These are phyloP conservation scores for Limnephilus rhombicus DNA, from an alignment of 2,888 invertebrate genomes.

Conservation along the genomic window DNA sequence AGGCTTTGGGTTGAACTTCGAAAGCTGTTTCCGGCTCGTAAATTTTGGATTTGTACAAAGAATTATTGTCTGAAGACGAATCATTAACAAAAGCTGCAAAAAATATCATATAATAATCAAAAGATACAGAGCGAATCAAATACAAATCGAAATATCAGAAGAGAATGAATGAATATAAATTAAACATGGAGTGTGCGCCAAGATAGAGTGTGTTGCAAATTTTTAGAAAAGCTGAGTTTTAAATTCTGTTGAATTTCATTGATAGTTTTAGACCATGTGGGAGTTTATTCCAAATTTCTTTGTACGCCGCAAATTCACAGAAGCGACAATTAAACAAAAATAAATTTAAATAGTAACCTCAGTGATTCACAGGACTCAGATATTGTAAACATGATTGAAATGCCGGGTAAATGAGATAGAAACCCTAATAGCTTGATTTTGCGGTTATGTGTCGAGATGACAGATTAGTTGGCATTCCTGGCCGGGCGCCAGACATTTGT, in stretches of 20 bases:
- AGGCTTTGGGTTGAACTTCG: too few relatives aligned
- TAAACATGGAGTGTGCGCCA: too few relatives aligned
- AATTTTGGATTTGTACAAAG: too few relatives aligned
- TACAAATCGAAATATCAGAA: too few relatives aligned
- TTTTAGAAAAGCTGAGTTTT: background rate
- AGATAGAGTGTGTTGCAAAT: too few relatives aligned
- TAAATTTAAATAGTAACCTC: slow-evolving; percentile 49
- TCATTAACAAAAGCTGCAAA: too few relatives aligned
- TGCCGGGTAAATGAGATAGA: background rate
- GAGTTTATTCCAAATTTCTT: background rate
- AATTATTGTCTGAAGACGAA: too few relatives aligned
- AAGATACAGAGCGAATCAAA: too few relatives aligned
- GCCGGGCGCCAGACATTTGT: background rate
- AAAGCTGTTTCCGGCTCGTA: too few relatives aligned
- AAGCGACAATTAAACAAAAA: background rate
- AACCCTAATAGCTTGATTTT: background rate
- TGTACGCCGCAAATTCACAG: background rate
- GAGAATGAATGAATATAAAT: too few relatives aligned
- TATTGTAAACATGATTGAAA: slow-evolving; percentile 54
- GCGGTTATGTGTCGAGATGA: background rate
- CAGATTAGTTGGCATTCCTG: background rate
- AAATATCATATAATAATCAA: too few relatives aligned
- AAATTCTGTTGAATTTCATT: background rate
- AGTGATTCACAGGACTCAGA: slow-evolving; percentile 32
- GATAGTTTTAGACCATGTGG: background rate